Conservation (phyloP, 2,113 vertebrate species). For the Heterotis niloticus region DNA sequence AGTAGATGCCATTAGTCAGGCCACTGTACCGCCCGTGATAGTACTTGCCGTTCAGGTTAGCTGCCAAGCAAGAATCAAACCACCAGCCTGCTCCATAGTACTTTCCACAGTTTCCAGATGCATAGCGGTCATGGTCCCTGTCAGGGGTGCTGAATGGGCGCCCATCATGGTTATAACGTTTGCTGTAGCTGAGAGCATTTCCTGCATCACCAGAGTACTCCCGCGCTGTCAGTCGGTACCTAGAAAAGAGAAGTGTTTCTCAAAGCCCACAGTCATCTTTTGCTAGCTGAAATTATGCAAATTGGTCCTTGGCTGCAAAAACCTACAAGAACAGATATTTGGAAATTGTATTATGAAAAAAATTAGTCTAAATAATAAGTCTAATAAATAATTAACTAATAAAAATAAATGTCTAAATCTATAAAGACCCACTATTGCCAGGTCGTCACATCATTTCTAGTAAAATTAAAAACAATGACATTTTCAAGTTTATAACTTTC, state of each 20-base stretch:
- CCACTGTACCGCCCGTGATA: conserved; percentile 67
- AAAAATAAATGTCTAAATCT: no score
- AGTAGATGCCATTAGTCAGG: conserved; percentile 71
- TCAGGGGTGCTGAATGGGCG: conserved; percentile 69
- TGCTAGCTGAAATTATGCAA: no score
- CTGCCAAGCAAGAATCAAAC: conserved; percentile 74
- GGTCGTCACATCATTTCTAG: no score
- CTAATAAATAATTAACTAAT: no score
- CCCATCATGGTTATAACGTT: conserved; percentile 72
- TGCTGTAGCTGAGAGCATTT: conserved; percentile 73
- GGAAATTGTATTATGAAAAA: no score
- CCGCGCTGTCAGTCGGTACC: conserved; percentile 65
- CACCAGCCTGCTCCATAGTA: conserved; percentile 76
- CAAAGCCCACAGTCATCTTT: neutral
- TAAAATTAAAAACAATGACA: no score
- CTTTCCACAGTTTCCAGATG: conserved; percentile 65
- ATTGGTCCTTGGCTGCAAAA: no score
- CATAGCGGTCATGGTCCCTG: conserved; percentile 68
- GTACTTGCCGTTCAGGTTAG: conserved; percentile 70
- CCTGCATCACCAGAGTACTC: conserved; percentile 71
- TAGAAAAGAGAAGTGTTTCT: conserved; percentile 34
- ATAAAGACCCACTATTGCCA: no score
- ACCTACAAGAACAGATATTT: no score
- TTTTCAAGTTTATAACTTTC: no score
- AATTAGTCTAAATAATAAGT: no score